phyloP scores from a whole-genome alignment of 1,140 invertebrate species.

The Pseudobourletiella spinata region DNA sequence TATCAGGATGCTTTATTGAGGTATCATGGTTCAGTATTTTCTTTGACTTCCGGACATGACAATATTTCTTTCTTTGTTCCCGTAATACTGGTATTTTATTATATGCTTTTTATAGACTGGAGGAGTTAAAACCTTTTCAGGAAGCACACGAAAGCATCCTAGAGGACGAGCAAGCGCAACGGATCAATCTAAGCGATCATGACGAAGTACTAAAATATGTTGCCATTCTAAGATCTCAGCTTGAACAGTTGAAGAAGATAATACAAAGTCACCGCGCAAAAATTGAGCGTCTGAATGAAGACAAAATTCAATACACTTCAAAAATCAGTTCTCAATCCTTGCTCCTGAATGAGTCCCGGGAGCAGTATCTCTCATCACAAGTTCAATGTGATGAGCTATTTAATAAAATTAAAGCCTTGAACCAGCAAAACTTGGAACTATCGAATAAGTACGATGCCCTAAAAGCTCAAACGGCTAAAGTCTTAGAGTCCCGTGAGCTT shows the following conservation, averaged over 20 bases:
- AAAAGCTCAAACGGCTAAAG: not conserved
- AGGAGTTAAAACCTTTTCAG: conserved; percentile 26
- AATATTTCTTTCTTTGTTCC: not conserved
- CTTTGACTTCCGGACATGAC: not conserved
- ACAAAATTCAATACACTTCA: conserved; percentile 1
- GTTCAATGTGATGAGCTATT: not conserved
- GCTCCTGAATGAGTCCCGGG: not conserved
- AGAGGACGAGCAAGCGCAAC: not conserved
- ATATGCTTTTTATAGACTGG: conserved; percentile 16
- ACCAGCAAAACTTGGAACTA: conserved; percentile 9
- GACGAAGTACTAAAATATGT: conserved; percentile 16
- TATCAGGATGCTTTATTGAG: conserved; percentile 12
- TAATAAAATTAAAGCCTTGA: conserved; percentile 1
- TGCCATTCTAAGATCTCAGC: conserved; percentile 20
- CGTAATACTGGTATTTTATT: not conserved
- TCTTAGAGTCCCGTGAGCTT: not conserved
- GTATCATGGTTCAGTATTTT: conserved; percentile 1
- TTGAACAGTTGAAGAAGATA: conserved; percentile 14
- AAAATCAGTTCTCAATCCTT: not conserved
- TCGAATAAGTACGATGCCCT: conserved; percentile 5
- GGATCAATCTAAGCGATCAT: not conserved
- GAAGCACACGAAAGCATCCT: conserved; percentile 21
- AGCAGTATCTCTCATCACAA: not conserved
- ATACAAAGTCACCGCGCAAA: conserved; percentile 9
- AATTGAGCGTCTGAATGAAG: conserved; percentile 1